Base-by-base conservation (phyloP, 1,140 invertebrate species). In the Drosophila sturtevanti region DNA sequence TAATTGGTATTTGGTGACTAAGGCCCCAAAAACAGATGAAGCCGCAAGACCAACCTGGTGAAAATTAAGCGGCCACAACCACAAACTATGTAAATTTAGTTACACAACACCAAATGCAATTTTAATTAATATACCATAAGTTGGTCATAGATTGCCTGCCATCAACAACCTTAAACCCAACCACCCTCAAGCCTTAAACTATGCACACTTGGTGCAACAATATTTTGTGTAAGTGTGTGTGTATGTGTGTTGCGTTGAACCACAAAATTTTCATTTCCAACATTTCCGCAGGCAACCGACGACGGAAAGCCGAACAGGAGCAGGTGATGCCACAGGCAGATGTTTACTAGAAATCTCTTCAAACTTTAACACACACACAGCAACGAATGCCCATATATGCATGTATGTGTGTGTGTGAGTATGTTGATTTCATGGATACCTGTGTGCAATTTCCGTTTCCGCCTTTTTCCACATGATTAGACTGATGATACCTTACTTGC, bases 401-500 rank as follows among this genome's bases (percentile, higher is more conserved):
- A 34, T 4, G 7, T 38, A 4, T 22, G 11, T 12, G 5, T 24
- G 24, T 31, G 6, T 22, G 27, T 37, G 51, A n/a, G 22, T 54
- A 7, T 54, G 51, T n/a, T 54, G 24, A 37, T 67, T 62, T 31
- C 12, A 24, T 67, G 54, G 35, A 12, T 66, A 55, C 77, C 66
- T 80, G 48, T 75, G 68, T 77, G 76, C 80, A 77, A 84, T 89
- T 89, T 89, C 85, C 84, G 73, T 80, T 89, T 89, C 85, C 84
- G 85, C 69, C 44, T 80, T 84, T 78, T 89, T 89, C 77, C 84
- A 89, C 84, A 78, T 89, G 84, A 89, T 89, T 89, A 89, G 73
- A 55, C 80, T 89, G 77, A 82, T 87, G 82, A 82, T 82, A 82
- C 73, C 68, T 76, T 79, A 82, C 67, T 68, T 72, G 72, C 75